These are phyloP conservation scores for Pycnonotus jocosus DNA, from an alignment of 2,113 vertebrate genomes.

Conservation along the genomic window DNA sequence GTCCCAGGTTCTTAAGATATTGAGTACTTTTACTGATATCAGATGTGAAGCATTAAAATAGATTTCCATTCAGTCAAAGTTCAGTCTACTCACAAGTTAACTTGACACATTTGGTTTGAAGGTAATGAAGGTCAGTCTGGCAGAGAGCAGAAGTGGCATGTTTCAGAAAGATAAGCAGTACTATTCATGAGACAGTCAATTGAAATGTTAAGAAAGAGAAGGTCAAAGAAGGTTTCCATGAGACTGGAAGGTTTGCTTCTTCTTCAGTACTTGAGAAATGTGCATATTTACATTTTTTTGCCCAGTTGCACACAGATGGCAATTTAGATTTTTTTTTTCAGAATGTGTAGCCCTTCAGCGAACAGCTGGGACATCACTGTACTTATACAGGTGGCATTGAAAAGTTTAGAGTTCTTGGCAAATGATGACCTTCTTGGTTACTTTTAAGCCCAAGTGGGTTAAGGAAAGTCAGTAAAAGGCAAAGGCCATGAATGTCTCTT, in stretches of 20 bases:
- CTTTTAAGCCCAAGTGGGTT: not conserved
- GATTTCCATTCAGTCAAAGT: slow-evolving; percentile 31
- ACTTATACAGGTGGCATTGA: not conserved
- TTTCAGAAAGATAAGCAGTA: slow-evolving; percentile 1
- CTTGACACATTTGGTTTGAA: slow-evolving; percentile 3
- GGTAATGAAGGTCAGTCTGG: slow-evolving; percentile 19
- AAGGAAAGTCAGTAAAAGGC: not conserved
- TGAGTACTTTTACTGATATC: not conserved
- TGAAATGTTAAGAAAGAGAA: not conserved
- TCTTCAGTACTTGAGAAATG: not conserved
- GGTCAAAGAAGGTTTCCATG: not conserved
- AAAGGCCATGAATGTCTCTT: not conserved
- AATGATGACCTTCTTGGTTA: not conserved
- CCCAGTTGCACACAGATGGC: not conserved
- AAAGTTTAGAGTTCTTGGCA: not conserved
- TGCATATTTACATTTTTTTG: not conserved
- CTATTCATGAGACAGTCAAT: not conserved
- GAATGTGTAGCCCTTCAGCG: not conserved
- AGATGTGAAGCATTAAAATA: slow-evolving; percentile 21
- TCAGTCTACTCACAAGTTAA: not conserved
- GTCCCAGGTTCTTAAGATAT: slow-evolving; percentile 12
- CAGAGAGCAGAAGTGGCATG: not conserved
- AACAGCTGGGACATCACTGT: not conserved
- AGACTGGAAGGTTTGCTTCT: not conserved
- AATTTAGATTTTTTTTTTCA: not conserved